These are phyloP conservation scores for Crotalus helleri DNA, from an alignment of 2,113 vertebrate species.

Conservation along the genomic window DNA sequence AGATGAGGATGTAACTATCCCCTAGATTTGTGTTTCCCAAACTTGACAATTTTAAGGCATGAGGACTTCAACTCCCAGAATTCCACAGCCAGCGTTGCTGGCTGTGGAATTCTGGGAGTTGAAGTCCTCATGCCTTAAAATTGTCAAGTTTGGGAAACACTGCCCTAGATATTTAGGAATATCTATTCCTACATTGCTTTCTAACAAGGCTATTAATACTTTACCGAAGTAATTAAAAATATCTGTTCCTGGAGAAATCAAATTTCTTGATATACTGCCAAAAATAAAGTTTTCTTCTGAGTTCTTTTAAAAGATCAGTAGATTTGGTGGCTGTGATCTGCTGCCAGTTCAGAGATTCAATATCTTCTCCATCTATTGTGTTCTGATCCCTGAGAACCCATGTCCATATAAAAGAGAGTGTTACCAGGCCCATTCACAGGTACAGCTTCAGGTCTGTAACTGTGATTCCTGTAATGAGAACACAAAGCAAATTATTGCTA, in stretches of 20 bases:
- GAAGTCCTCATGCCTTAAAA: no score
- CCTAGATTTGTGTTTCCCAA: no score
- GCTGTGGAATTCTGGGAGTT: no score
- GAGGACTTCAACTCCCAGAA: no score
- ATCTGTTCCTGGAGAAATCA: slow-evolving; percentile 8
- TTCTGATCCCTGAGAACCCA: background rate
- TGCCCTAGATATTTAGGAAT: background rate
- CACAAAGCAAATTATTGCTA: background rate
- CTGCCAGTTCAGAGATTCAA: background rate
- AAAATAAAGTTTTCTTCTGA: background rate
- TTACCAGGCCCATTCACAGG: background rate
- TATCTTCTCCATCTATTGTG: background rate
- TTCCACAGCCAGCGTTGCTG: no score
- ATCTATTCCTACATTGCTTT: background rate
- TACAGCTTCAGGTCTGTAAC: background rate
- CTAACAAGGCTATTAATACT: background rate
- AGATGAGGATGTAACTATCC: background rate
- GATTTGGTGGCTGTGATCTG: background rate
- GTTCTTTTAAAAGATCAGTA: background rate
- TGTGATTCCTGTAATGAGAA: background rate
- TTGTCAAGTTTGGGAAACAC: no score
- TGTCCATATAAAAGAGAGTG: background rate
- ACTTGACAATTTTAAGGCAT: no score
- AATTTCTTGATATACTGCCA: background rate
- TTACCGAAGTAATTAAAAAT: background rate